These are phyloP conservation scores for Motacilla alba DNA, from an alignment of 2,113 vertebrate genomes.

Conservation along the genomic window DNA sequence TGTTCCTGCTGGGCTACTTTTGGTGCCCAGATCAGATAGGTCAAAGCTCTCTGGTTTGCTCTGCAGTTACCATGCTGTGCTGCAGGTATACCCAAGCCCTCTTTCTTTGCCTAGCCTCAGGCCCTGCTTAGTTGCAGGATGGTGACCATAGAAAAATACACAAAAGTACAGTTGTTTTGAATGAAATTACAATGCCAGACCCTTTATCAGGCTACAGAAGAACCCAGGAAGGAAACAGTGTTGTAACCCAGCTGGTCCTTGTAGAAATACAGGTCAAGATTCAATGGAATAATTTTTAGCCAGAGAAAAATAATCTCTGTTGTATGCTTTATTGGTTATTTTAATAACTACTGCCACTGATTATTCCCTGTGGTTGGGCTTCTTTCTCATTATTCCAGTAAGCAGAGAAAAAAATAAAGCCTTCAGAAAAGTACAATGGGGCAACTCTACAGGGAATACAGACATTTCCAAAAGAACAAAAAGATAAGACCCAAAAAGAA, in stretches of 20 bases:
- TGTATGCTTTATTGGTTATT: neutral
- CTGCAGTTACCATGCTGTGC: neutral
- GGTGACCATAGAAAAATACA: neutral
- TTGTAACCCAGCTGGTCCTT: neutral
- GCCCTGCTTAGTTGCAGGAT: neutral
- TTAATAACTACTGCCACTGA: neutral
- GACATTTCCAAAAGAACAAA: neutral
- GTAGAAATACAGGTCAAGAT: neutral
- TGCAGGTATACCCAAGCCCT: neutral
- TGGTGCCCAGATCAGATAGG: neutral
- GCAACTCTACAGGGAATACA: neutral
- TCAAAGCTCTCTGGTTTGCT: neutral
- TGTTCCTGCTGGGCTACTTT: neutral
- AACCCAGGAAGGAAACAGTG: neutral
- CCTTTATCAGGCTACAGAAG: neutral
- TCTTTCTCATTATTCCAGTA: neutral
- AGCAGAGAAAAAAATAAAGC: neutral
- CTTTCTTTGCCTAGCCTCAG: neutral
- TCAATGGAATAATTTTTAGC: neutral
- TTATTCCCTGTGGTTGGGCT: neutral
- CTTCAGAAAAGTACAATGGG: neutral
- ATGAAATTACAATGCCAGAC: neutral
- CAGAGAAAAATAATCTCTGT: neutral
- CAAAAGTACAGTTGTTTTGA: neutral
- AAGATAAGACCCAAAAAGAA: neutral